Evolutionary conservation across 2,888 invertebrate species (phyloP), one percentile per base, ranked within the genome.

Genomic region (Leptopilina drosophilae): DNA sequence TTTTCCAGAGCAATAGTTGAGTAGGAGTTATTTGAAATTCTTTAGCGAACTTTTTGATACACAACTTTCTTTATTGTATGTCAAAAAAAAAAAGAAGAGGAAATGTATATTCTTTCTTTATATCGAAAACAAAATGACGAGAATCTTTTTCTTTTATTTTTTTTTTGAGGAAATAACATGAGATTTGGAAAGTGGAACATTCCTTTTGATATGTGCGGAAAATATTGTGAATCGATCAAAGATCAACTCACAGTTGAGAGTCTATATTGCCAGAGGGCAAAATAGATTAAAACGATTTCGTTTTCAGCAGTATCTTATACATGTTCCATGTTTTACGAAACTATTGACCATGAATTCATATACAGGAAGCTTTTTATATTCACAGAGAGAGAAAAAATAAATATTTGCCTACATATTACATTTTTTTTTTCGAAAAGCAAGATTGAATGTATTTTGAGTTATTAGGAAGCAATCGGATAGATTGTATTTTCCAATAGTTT

Each of bases 121-220:
- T 56, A 73, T 73, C 73, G 56, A 59, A 53, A 73, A 73, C 73
- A 73, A 73, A 73, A 73, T n/a, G 56, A n/a, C 49, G 33, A 73
- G 40, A 73, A 59, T 73, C 73, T 73, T 73, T 73, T 53, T 33
- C 33, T 33, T 33, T 33, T 33, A 2, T 33, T 5, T 33, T 33
- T 33, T 33, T 33, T 33, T 33, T n/a, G 40, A 11, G n/a, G n/a
- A 73, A 73, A 73, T 56, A 73, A 59, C 73, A 59, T 40, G 73
- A 20, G 73, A 73, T 73, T 73, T 40, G n/a, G 15, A 12, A 56
- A 33, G 56, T 40, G 56, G n/a, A 49, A 67, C 49, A 73, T 59
- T 73, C 73, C 40, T 56, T 49, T 53, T n/a, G 56, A 40, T 33
- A n/a, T 20, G 62, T 62, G 33, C 33, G 5, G 20, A 20, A 62